A percentile compares a stretch with the other conserved stretches of the same genome.
Evolutionary conservation across 1,140 invertebrate species (phyloP).

Genomic region (Drosophila nikananu): DNA sequence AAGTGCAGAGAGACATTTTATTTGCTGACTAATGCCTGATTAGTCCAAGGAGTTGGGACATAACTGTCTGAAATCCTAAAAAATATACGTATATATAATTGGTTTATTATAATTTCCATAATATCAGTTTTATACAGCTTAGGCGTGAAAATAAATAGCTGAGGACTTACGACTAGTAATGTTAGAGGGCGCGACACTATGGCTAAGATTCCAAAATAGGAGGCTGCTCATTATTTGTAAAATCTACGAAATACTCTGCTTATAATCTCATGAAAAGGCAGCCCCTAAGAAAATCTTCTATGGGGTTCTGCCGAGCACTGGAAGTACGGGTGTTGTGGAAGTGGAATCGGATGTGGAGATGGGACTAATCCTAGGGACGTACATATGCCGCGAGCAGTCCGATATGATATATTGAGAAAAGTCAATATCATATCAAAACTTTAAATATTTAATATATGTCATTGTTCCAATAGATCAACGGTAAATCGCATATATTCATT

Average conservation of each 20-base stretch:
- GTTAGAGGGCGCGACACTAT: constrained; percentile 11
- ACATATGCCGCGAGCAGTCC: neutral
- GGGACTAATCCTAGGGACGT: neutral
- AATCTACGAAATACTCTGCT: constrained; percentile 34
- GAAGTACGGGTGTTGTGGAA: constrained; percentile 33
- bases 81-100: constrained; percentile 9
- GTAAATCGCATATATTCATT: neutral
- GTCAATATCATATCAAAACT: no score
- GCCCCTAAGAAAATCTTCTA: constrained; percentile 12
- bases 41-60: neutral
- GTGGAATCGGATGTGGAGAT: constrained; percentile 7
- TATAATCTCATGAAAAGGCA: constrained; percentile 39
- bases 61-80: constrained; percentile 8
- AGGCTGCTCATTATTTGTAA: constrained; percentile 11
- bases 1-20: constrained; percentile 13
- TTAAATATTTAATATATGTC: no score
- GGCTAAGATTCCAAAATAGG: constrained; percentile 20
- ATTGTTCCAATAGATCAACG: neutral
- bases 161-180: constrained; percentile 24
- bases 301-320: constrained; percentile 30
- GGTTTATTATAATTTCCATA: constrained; percentile 33
- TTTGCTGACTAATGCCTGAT: constrained; percentile 23
- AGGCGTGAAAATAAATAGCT: constrained; percentile 47
- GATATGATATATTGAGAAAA: neutral
- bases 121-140: constrained; percentile 20